Percentiles rank a stretch among this genome's conserved stretches.
Evolutionary conservation across 2,888 invertebrate species (phyloP).

Genomic region (Andrena bicolor): DNA sequence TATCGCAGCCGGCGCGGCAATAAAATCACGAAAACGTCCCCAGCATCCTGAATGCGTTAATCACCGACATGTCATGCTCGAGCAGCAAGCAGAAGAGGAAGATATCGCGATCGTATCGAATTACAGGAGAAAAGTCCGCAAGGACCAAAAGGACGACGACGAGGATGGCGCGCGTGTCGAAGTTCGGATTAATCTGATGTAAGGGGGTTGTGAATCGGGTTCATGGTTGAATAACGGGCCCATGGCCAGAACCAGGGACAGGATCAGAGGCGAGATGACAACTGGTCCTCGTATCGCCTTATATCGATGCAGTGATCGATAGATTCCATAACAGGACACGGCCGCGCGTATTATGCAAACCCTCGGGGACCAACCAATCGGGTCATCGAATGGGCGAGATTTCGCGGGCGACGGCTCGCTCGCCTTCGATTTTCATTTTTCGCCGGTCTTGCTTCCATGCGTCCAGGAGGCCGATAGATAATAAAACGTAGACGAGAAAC

Average conservation of each 20-base stretch:
- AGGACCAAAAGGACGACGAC: neutral
- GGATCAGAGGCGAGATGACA: constrained; percentile 71
- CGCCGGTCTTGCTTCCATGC: neutral
- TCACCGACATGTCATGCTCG: neutral
- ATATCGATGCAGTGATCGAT: constrained; percentile 79
- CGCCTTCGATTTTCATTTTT: constrained; percentile 41
- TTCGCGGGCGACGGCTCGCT: constrained; percentile 36
- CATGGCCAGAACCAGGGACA: constrained; percentile 72
- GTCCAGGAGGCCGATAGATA: neutral
- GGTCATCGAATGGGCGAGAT: constrained; percentile 62
- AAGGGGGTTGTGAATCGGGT: constrained; percentile 77
- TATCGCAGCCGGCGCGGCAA: neutral
- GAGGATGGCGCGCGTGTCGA: neutral
- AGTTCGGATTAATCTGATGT: constrained; percentile 62
- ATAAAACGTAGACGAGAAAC: neutral
- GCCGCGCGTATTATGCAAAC: constrained; percentile 76
- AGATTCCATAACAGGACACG: constrained; percentile 79
- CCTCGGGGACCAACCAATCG: constrained; percentile 71
- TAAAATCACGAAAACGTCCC: constrained; percentile 14
- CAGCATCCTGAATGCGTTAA: constrained; percentile 19
- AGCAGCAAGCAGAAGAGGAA: neutral
- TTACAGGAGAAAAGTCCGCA: neutral
- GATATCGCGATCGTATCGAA: constrained; percentile 20
- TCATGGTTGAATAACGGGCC: constrained; percentile 80
- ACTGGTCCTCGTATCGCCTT: constrained; percentile 76